phyloP scores from a whole-genome alignment of 2,888 invertebrate species.

The Macaria liturata region DNA sequence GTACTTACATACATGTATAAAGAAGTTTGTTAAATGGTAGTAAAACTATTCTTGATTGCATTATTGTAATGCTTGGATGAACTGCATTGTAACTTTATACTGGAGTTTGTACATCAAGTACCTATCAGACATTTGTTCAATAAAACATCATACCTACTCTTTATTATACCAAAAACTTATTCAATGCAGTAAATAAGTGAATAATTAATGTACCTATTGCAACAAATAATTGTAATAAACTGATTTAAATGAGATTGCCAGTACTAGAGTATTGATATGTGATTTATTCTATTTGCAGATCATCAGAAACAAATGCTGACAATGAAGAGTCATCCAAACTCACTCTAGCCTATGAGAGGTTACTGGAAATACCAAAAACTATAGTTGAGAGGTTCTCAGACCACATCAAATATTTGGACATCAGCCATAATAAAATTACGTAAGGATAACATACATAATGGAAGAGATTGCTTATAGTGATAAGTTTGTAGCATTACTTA shows the following conservation, averaged over 20 bases:
- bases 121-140: too few species aligned
- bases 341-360: slow-evolving; percentile 87
- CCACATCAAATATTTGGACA: slow-evolving; percentile 85
- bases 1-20: slow-evolving; percentile 27
- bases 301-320: slow-evolving; percentile 46
- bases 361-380: slow-evolving; percentile 85
- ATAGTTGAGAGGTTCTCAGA: slow-evolving; percentile 85
- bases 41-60: too few species aligned
- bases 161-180: too few species aligned
- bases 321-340: slow-evolving; percentile 79
- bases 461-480: too few species aligned
- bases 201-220: not conserved
- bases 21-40: too few species aligned
- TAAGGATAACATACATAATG: slow-evolving; percentile 53
- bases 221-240: too few species aligned
- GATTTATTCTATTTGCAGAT: slow-evolving; percentile 43
- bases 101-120: too few species aligned
- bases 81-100: not conserved
- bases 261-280: not conserved
- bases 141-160: too few species aligned
- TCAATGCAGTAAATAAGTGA: too few species aligned
- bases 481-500: too few species aligned
- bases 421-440: slow-evolving; percentile 89
- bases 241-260: too few species aligned
- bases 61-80: slow-evolving; percentile 2